Conservation (phyloP, 2,888 invertebrate genomes). For the Lithophane semibrunnea region DNA sequence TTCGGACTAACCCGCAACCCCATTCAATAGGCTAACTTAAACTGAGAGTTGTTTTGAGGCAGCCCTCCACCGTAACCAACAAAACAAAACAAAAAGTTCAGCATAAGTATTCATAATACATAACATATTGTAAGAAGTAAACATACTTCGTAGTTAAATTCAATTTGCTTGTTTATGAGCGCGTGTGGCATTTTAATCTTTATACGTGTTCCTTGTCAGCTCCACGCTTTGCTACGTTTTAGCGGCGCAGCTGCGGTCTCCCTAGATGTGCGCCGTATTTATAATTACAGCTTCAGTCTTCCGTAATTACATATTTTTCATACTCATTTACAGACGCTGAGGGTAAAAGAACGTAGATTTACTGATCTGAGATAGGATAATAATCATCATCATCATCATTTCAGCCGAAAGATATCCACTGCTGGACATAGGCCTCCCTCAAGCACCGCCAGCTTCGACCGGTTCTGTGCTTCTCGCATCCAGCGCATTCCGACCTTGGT, state of each 20-base stretch:
- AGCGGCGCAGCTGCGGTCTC: slow-evolving; percentile 43
- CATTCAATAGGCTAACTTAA: not conserved
- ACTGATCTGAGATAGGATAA: not conserved
- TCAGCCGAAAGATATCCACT: no score
- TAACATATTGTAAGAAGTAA: slow-evolving; percentile 10
- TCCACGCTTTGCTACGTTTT: slow-evolving; percentile 40
- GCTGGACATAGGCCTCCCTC: no score
- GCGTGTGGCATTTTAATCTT: slow-evolving; percentile 56
- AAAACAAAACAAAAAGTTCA: not conserved
- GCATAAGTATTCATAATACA: not conserved
- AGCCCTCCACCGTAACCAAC: not conserved
- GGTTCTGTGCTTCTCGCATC: no score
- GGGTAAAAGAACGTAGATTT: not conserved
- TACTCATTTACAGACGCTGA: not conserved
- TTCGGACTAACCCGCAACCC: no score
- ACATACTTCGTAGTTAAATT: slow-evolving; percentile 42
- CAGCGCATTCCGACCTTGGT: no score
- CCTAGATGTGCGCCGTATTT: slow-evolving; percentile 33
- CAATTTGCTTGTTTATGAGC: slow-evolving; percentile 58
- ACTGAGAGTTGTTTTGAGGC: not conserved
- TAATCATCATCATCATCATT: no score
- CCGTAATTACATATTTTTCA: slow-evolving; percentile 40
- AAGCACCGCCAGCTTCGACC: no score
- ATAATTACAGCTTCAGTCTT: slow-evolving; percentile 37
- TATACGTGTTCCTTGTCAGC: slow-evolving; percentile 53